Conservation (phyloP, 2,797 vertebrate genomes). For the Sphenopsis melanotis region DNA sequence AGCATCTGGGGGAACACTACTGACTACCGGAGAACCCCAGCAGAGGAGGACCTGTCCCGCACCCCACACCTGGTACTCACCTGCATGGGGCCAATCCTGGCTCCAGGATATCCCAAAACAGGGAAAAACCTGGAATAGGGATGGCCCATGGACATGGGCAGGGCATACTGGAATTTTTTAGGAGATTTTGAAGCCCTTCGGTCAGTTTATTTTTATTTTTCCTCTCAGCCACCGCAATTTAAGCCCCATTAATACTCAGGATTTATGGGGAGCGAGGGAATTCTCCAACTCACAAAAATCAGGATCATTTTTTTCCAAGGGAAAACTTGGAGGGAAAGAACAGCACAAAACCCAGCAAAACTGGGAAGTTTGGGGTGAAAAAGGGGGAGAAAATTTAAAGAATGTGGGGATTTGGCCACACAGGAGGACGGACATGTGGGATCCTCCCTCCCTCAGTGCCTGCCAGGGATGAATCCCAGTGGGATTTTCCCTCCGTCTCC, state of each 20-base stretch:
- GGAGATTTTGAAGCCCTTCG: background rate
- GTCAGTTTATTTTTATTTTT: background rate
- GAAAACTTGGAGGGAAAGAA: background rate
- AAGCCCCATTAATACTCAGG: background rate
- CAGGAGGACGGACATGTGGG: accelerated
- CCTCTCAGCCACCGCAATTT: background rate
- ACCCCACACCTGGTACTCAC: conserved; percentile 83
- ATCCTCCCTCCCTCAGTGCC: accelerated
- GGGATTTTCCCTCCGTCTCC: background rate
- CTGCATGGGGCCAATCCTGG: accelerated
- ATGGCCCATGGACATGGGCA: accelerated
- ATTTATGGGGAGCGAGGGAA: accelerated
- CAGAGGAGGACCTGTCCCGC: conserved; percentile 82
- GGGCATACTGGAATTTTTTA: background rate
- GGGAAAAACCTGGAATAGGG: accelerated
- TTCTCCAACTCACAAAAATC: background rate
- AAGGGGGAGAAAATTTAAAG: accelerated
- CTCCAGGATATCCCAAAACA: accelerated
- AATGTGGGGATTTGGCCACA: background rate
- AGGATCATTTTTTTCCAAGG: background rate
- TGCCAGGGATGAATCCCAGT: background rate
- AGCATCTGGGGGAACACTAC: conserved; percentile 73
- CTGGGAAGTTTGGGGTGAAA: accelerated
- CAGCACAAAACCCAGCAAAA: background rate
- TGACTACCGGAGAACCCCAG: conserved; percentile 61